Evolutionary conservation across 2,113 vertebrate genomes (phyloP), one percentile per base, ranked within the genome.

Genomic region (Hyla sarda): DNA sequence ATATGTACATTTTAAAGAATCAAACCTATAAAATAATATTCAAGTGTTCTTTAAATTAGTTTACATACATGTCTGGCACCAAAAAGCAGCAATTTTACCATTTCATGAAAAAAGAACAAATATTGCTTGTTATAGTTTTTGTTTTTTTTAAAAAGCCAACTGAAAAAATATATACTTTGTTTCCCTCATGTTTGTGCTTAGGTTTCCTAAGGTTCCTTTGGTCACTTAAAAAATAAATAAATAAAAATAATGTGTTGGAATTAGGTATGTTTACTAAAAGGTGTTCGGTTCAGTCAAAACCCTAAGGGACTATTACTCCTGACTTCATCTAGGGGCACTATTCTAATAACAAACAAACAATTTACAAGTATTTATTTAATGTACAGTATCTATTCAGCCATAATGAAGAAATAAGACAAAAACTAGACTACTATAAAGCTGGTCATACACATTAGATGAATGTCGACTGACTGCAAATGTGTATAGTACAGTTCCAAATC

Each of bases 61-160:
- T 82, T 69, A 48, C 60, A 21, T 82, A 82, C 41, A 82, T 47
- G 11, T 71, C 60, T 82, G 80, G 62, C 80, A 82, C 62, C 80
- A 52, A 34, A 50, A 67, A 82, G 80, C 80, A 71, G 80, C 60
- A 82, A 81, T 62, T 80, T 47, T 69, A 71, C 3, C n/a, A 21
- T 82, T 82, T 82, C 10, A 71, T 32, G 17, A 30, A 21, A 69
- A 62, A 48, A 75, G 16, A 34, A 69, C 10, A 50, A 75, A 52
- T 77, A 54, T 54, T 77, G 74, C 74, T 77, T 32, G 74, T 52
- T 77, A 77, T 19, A 77, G 2, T 50, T 47, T 34, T 45, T 6
- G 12, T 23, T 76, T 13, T 77, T 54, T 77, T 48, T 54, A 54
- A 77, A 77, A 77, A 77, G 25, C 48, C 47, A 77, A 77, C 47